A percentile compares a stretch with the other conserved stretches of the same genome.
Evolutionary conservation across 2,797 vertebrate genomes (phyloP).

Genomic region (Zenarchopterus dispar): DNA sequence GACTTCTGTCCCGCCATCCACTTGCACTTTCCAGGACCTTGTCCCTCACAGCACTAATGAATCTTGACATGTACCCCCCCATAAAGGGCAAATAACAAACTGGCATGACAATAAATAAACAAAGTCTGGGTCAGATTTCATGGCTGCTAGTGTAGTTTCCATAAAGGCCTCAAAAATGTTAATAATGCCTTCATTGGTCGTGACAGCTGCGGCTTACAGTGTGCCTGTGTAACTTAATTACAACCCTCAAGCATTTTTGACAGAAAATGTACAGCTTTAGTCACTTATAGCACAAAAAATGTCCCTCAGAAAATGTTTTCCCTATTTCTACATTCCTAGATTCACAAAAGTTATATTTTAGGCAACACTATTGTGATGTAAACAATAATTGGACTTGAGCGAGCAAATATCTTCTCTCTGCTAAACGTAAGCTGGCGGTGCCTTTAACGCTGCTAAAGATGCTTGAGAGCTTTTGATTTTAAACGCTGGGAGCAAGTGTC

Average conservation of each 20-base stretch:
- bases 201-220: constrained; percentile 49
- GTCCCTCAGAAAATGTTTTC: not conserved
- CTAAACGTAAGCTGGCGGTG: too few relatives aligned
- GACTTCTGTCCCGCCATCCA: constrained; percentile 32
- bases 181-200: constrained; percentile 39
- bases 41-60: constrained; percentile 56
- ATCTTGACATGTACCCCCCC: constrained; percentile 55
- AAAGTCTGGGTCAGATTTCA: constrained; percentile 63
- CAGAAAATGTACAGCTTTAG: not conserved
- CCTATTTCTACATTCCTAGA: too few relatives aligned
- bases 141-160: constrained; percentile 32
- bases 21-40: constrained; percentile 11
- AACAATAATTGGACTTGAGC: too few relatives aligned
- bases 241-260: constrained; percentile 11
- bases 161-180: constrained; percentile 14
- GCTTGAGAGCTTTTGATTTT: too few relatives aligned
- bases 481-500: too few relatives aligned
- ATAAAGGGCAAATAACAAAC: constrained; percentile 73
- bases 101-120: constrained; percentile 73
- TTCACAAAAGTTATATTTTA: too few relatives aligned
- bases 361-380: too few relatives aligned
- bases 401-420: too few relatives aligned
- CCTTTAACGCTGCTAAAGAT: too few relatives aligned
- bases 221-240: constrained; percentile 22
- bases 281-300: not conserved